These are phyloP conservation scores for Lomographa bimaculata DNA, from an alignment of 2,888 invertebrate genomes.

Conservation along the genomic window DNA sequence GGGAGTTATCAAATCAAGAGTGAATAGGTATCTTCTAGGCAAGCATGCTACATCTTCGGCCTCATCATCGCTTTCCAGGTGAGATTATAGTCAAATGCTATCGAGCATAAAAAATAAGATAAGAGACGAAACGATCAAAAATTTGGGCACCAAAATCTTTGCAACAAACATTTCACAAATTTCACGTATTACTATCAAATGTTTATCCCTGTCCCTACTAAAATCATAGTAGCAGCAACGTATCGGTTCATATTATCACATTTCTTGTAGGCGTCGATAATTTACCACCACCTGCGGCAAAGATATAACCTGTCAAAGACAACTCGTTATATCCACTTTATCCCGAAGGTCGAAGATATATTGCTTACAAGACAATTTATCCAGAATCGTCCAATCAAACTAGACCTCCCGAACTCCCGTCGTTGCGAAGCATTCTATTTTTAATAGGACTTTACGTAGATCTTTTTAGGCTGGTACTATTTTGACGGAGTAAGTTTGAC, in stretches of 20 bases:
- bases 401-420: constrained; percentile 32
- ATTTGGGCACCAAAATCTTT: too few relatives aligned
- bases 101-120: too few relatives aligned
- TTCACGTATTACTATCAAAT: too few relatives aligned
- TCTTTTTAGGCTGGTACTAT: constrained; percentile 49
- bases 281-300: constrained; percentile 55
- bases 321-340: constrained; percentile 58
- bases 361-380: constrained; percentile 64
- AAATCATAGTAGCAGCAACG: too few relatives aligned
- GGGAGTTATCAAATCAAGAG: too few relatives aligned
- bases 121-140: too few relatives aligned
- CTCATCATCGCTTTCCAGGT: too few relatives aligned
- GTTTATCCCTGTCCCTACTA: too few relatives aligned
- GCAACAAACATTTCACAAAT: too few relatives aligned
- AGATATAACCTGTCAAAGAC: constrained; percentile 70
- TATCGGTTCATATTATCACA: constrained; percentile 24
- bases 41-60: too few relatives aligned
- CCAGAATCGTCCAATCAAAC: constrained; percentile 46
- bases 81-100: too few relatives aligned
- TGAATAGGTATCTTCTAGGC: too few relatives aligned
- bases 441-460: constrained; percentile 7
- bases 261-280: constrained; percentile 38
- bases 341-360: constrained; percentile 57
- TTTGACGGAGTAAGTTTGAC: constrained; percentile 53
- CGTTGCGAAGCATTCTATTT: not conserved